Percentiles rank a stretch among this genome's conserved stretches.
Evolutionary conservation across 1,140 invertebrate species (phyloP).

Genomic region (Heliconius melpomene): DNA sequence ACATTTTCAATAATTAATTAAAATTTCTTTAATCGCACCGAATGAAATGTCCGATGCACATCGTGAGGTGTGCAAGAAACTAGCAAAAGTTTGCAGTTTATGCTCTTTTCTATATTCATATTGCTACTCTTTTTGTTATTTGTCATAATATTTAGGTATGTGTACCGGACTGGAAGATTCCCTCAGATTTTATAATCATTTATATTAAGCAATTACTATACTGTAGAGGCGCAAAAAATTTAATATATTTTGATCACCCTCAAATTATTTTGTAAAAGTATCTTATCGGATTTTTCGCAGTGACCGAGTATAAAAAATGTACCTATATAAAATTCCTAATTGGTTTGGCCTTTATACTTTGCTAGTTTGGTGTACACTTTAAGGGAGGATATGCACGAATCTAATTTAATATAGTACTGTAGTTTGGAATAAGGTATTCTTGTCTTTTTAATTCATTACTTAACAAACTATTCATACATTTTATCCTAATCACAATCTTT

Average conservation of each 20-base stretch:
- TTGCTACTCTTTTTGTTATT: too few relatives aligned
- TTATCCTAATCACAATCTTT: not conserved
- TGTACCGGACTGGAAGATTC: too few relatives aligned
- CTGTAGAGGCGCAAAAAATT: too few relatives aligned
- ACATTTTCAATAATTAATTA: slow-evolving; percentile 2
- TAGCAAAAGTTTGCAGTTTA: not conserved
- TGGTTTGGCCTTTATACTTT: not conserved
- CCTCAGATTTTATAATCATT: too few relatives aligned
- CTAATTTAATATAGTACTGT: slow-evolving; percentile 5
- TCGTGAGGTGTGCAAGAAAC: not conserved
- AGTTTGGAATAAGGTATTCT: not conserved
- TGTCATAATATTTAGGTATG: too few relatives aligned
- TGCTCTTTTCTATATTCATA: too few relatives aligned
- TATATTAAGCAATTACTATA: too few relatives aligned
- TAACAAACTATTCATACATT: not conserved
- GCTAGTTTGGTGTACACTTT: not conserved
- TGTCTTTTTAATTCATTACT: not conserved
- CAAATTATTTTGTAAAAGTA: too few relatives aligned
- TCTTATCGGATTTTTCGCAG: too few relatives aligned
- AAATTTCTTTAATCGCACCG: not conserved
- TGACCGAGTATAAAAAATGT: too few relatives aligned
- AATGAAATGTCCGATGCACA: not conserved
- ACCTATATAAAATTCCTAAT: too few relatives aligned
- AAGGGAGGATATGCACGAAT: slow-evolving; percentile 3
- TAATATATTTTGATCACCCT: too few relatives aligned